A percentile compares a stretch with the other conserved stretches of the same genome.
Evolutionary conservation across 2,888 invertebrate genomes (phyloP).

Genomic region (Synanthedon vespiformis): DNA sequence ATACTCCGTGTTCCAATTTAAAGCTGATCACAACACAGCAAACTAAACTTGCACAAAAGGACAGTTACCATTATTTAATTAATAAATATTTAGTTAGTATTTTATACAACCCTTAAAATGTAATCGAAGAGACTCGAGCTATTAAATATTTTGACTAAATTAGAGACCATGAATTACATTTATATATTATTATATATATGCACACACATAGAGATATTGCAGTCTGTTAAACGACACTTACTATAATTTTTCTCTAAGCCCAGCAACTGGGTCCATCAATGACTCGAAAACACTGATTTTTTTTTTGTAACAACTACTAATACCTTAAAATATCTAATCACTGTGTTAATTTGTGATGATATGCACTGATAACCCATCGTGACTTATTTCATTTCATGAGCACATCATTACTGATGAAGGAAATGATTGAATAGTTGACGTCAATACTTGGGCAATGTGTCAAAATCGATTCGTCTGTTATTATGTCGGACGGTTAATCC

Average conservation of each 20-base stretch:
- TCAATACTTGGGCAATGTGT: slow-evolving; percentile 43
- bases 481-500: slow-evolving; percentile 68
- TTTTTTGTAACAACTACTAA: slow-evolving; percentile 65
- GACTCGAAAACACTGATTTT: slow-evolving; percentile 64
- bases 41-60: slow-evolving; percentile 64
- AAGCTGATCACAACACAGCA: slow-evolving; percentile 67
- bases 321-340: slow-evolving; percentile 69
- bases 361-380: slow-evolving; percentile 65
- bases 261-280: slow-evolving; percentile 63
- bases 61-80: slow-evolving; percentile 46
- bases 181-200: slow-evolving; percentile 36
- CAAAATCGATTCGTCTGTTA: slow-evolving; percentile 51
- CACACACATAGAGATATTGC: slow-evolving; percentile 67
- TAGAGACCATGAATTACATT: slow-evolving; percentile 67
- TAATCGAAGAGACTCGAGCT: slow-evolving; percentile 66
- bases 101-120: slow-evolving; percentile 55
- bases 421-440: slow-evolving; percentile 49
- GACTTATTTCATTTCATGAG: slow-evolving; percentile 46
- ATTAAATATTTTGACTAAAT: slow-evolving; percentile 70
- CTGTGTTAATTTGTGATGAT: slow-evolving; percentile 69
- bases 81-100: slow-evolving; percentile 46
- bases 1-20: slow-evolving; percentile 60
- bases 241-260: slow-evolving; percentile 63
- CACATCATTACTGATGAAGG: slow-evolving; percentile 37
- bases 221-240: slow-evolving; percentile 66